Evolutionary conservation across 1,140 invertebrate species (phyloP).

Genomic region (Drosophila mojavensis): DNA sequence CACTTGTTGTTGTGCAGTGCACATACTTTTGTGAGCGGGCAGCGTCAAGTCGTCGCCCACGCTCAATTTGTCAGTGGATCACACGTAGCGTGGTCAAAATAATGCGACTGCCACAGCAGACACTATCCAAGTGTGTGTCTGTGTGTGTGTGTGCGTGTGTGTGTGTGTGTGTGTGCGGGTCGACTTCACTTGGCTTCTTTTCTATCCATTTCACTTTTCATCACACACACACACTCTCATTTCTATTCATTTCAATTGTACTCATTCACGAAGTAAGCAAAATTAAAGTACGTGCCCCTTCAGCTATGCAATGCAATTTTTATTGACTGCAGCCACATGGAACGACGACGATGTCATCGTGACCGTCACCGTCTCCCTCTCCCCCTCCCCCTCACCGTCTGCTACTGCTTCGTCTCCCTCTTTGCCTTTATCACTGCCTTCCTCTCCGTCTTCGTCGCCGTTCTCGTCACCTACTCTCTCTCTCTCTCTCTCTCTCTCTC

Average conservation of each 20-base stretch:
- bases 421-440: too few relatives aligned
- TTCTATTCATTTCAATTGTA: conserved; percentile 77
- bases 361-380: too few relatives aligned
- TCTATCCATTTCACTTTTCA: conserved; percentile 36
- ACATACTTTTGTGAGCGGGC: conserved; percentile 43
- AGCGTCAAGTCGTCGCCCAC: conserved; percentile 40
- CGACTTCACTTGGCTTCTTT: background rate
- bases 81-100: conserved; percentile 44
- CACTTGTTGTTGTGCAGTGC: conserved; percentile 6
- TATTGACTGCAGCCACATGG: conserved; percentile 54
- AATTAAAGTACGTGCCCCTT: conserved; percentile 77
- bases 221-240: conserved; percentile 33
- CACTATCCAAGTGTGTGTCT: background rate
- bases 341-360: background rate
- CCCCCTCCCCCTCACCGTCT: too few relatives aligned
- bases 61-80: conserved; percentile 41
- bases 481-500: too few relatives aligned
- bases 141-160: background rate
- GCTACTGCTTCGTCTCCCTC: too few relatives aligned
- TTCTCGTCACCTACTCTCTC: too few relatives aligned
- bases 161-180: conserved; percentile 2
- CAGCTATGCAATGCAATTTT: conserved; percentile 71
- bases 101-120: background rate
- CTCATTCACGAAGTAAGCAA: conserved; percentile 78
- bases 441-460: too few relatives aligned